Evolutionary conservation across 2,888 invertebrate species (phyloP), one percentile per base, ranked within the genome.

Genomic region (Strigamia transsilvanica): DNA sequence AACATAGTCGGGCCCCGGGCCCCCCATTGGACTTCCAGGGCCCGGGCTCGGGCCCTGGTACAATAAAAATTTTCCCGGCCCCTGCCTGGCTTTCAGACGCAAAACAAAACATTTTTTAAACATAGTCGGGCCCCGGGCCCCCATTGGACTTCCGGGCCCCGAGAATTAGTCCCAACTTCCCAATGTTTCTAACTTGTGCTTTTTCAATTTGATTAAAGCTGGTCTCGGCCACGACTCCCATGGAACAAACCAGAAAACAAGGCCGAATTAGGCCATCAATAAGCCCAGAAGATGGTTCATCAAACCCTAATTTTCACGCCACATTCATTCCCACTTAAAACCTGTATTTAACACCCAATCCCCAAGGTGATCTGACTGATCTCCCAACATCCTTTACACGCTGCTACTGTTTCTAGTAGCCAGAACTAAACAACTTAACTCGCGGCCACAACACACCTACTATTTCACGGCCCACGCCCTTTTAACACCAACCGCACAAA

Each of bases 401-500:
- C 73, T 73, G 73, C 73, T 73, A 73, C 73, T 32, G 73, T 73
- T 66, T 73, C 6, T 13, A 73, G 3, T 13, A 73, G 3, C 73
- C 73, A 13, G 15, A 32, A 27, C 73, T 73, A 73, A 12, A 23
- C 32, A 32, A 27, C 12, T 6, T 73, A 73, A 73, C 73, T 73
- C 32, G 13, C 27, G 73, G 73, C 73, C 73, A 73, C 27, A 73
- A 73, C 73, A 73, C 73, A 73, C 73, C 73, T 32, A 32, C 73
- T 73, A 73, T 73, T 73, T 73, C 73, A 73, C 73, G 73, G 73
- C 73, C 32, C 73, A 27, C 73, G 73, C 73, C 73, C 73, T 73
- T 32, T 73, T 73, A 73, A 73, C 73, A 73, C 66, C 73, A 73
- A 56, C 56, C 21, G 1, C 27, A 27, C 27, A 32, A 32, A 0